Evolutionary conservation across 2,113 vertebrate genomes (phyloP).

Genomic region (Deroptyus accipitrinus): DNA sequence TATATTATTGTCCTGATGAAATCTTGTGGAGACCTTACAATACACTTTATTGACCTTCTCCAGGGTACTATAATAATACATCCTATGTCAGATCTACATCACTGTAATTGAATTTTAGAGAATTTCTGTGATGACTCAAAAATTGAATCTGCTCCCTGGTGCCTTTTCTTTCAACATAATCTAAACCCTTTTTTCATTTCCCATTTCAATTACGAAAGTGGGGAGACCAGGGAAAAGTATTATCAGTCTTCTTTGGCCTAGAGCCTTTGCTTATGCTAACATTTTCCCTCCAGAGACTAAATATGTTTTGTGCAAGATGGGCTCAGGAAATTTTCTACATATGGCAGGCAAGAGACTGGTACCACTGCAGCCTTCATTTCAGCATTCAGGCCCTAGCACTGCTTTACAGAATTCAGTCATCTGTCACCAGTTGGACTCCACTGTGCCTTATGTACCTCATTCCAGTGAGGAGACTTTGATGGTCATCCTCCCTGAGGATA

Average conservation of each 20-base stretch:
- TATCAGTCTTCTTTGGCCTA: slow-evolving; percentile 6
- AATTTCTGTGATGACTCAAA: slow-evolving; percentile 29
- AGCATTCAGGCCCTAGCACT: background rate
- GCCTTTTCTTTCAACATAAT: slow-evolving; percentile 45
- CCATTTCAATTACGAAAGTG: slow-evolving; percentile 64
- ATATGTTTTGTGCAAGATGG: background rate
- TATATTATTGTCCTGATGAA: slow-evolving; percentile 32
- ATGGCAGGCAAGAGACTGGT: background rate
- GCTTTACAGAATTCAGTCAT: background rate
- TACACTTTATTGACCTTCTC: slow-evolving; percentile 38
- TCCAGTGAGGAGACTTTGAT: background rate
- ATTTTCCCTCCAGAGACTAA: background rate
- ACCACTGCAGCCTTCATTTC: background rate
- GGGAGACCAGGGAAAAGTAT: background rate
- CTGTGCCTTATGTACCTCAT: background rate
- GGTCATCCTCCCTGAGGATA: background rate
- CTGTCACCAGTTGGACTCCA: rapidly evolving
- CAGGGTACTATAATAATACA: slow-evolving; percentile 7
- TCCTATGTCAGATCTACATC: slow-evolving; percentile 30
- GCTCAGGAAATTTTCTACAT: background rate
- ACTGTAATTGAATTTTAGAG: slow-evolving; percentile 50
- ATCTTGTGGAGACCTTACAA: slow-evolving; percentile 15
- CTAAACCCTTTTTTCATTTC: slow-evolving; percentile 42
- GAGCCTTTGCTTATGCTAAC: background rate
- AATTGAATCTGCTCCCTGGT: slow-evolving; percentile 38